phyloP scores from a whole-genome alignment of 1,140 invertebrate species.

The Drosophila azteca region DNA sequence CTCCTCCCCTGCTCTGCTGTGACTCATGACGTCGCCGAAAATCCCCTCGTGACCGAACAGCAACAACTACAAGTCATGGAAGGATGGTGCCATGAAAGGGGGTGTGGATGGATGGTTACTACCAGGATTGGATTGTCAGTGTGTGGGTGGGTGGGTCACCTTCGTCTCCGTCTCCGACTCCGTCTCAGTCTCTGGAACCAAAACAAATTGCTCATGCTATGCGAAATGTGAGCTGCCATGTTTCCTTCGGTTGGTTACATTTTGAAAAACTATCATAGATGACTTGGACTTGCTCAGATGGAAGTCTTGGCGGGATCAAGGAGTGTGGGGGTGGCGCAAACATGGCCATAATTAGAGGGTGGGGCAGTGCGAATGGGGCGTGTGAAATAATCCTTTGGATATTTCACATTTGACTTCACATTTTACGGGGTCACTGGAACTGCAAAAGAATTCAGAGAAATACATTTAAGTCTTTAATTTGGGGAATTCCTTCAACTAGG shows the following conservation, averaged over 20 bases:
- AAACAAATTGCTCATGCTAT: constrained; percentile 74
- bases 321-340: not conserved
- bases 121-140: not conserved
- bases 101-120: too few species aligned
- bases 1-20: constrained; percentile 49
- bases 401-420: too few species aligned
- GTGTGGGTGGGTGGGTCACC: not conserved
- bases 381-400: too few species aligned
- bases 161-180: not conserved
- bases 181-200: constrained; percentile 37
- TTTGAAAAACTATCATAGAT: constrained; percentile 51
- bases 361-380: too few species aligned
- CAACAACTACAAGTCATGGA: constrained; percentile 30
- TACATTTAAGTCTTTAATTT: too few species aligned
- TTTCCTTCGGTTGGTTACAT: constrained; percentile 49
- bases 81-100: not conserved
- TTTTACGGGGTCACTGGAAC: too few species aligned
- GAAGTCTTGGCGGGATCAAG: constrained; percentile 2
- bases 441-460: too few species aligned
- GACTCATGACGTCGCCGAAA: constrained; percentile 71
- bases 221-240: constrained; percentile 76
- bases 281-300: constrained; percentile 46
- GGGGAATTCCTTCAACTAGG: too few species aligned
- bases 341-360: not conserved
- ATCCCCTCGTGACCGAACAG: constrained; percentile 68